These are phyloP conservation scores for Aurelia aurita complex sp. Pacific DNA, from an alignment of 30 jellyfish, hydroid and myxozoan species.

Conservation along the genomic window DNA sequence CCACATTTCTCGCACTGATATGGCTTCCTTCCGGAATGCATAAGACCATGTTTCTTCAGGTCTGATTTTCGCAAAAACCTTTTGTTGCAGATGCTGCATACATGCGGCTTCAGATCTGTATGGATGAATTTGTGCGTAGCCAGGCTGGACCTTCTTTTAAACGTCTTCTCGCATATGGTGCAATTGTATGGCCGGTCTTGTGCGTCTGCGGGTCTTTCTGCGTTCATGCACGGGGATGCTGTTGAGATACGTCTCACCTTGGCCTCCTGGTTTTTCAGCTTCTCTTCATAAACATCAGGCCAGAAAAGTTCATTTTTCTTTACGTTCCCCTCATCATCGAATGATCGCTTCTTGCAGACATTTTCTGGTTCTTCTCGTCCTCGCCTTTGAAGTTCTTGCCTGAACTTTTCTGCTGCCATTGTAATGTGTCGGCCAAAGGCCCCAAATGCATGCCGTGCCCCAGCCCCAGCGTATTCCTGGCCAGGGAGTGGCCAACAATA, in stretches of 20 bases:
- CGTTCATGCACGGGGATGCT: slow-evolving; percentile 24
- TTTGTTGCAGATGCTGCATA: slow-evolving; percentile 57
- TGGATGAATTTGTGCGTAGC: slow-evolving; percentile 76
- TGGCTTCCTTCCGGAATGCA: slow-evolving; percentile 77
- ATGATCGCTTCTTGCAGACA: neutral
- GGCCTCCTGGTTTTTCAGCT: neutral
- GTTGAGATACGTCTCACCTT: slow-evolving; percentile 17
- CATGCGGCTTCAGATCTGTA: slow-evolving; percentile 71
- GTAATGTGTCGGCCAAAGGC: slow-evolving; percentile 14
- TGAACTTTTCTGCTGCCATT: slow-evolving; percentile 19
- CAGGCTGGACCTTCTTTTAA: slow-evolving; percentile 72
- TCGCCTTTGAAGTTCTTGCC: slow-evolving; percentile 5
- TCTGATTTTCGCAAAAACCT: slow-evolving; percentile 60
- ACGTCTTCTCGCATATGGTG: slow-evolving; percentile 56
- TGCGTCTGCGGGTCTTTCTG: slow-evolving; percentile 11
- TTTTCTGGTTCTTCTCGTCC: neutral
- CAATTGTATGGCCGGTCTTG: slow-evolving; percentile 59
- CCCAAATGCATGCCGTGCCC: neutral
- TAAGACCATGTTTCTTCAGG: slow-evolving; percentile 63
- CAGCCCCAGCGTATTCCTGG: slow-evolving; percentile 2
- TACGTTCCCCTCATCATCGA: neutral
- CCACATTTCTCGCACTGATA: slow-evolving; percentile 73
- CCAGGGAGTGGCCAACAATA: slow-evolving; percentile 17
- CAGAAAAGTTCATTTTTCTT: slow-evolving; percentile 27
- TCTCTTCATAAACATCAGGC: slow-evolving; percentile 8